Base-by-base conservation (phyloP, 2,113 vertebrate species). In the Centrocercus urophasianus region DNA sequence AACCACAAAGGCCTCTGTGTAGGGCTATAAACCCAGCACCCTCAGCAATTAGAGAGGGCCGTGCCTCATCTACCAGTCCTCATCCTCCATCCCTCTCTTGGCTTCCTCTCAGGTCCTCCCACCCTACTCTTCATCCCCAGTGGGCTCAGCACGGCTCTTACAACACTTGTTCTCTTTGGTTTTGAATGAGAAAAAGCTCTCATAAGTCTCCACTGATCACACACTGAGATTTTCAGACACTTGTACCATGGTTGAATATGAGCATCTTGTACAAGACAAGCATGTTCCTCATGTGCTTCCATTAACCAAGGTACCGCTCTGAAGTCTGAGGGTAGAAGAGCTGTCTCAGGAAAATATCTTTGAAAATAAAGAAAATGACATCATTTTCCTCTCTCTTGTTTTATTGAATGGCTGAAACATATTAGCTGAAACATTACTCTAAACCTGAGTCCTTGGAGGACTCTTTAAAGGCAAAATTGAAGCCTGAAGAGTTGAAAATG, bases 1-100 rank as follows among this genome's bases (percentile, higher is more conserved):
- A 8, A 25, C 5, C 1, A 13, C 10, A 40, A 70, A 12, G 40
- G 14, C 36, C 4, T 69, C 40, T 13, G 8, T 1, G 0, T 6
- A 34, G 40, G 16, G 47, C 28, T 80, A 48, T 32, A 60, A 73
- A 50, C 1, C 11, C 50, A 66, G 32, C 13, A 9, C 45, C 61
- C 8, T 13, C 17, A 54, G 8, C 2, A 0, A 21, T 18, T 1
- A 45, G 40, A 15, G 1, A 6, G 24, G 13, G 38, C 19, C 2
- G 17, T 25, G 18, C 25, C 56, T 70, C 18, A 52, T 2, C 32
- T 27, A 6, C 20, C 24, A n/a, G 6, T 36, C 16, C 52, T 34
- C 57, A 70, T 28, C 43, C 12, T 42, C 36, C 34, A 16, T 52
- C 52, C 43, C 27, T 11, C 38, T 54, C 22, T 6, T 17, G n/a